Percentiles rank a stretch among this genome's conserved stretches.
These are phyloP conservation scores for Rhynchotus rufescens DNA, from an alignment of 2,797 vertebrate genomes.

Conservation along the genomic window DNA sequence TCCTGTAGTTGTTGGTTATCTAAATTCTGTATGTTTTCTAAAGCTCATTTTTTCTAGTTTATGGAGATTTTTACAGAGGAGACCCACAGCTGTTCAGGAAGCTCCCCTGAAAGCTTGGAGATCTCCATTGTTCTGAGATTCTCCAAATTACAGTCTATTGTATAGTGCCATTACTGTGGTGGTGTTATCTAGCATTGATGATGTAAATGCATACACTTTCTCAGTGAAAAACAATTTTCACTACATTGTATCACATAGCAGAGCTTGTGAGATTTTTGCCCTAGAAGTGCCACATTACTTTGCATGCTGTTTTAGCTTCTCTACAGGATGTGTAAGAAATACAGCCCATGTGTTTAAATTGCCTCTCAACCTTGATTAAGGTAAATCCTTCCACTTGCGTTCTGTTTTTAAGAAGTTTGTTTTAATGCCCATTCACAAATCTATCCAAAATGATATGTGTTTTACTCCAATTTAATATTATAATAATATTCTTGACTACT, in stretches of 20 bases:
- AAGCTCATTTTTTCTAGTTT: neutral
- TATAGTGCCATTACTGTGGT: neutral
- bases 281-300: neutral
- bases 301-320: neutral
- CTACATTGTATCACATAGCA: neutral
- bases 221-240: neutral
- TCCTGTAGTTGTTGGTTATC: neutral
- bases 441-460: neutral
- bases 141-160: neutral
- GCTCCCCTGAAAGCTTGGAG: neutral
- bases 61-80: neutral
- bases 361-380: neutral
- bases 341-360: neutral
- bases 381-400: neutral
- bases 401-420: neutral
- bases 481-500: neutral
- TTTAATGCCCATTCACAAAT: neutral
- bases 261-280: neutral
- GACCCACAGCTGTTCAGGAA: rapidly evolving
- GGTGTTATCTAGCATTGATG: neutral
- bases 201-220: neutral
- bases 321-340: neutral
- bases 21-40: neutral
- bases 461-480: neutral
- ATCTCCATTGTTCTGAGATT: neutral